Base-by-base conservation (phyloP, 2,888 invertebrate genomes). In the Sisyra terminalis region DNA sequence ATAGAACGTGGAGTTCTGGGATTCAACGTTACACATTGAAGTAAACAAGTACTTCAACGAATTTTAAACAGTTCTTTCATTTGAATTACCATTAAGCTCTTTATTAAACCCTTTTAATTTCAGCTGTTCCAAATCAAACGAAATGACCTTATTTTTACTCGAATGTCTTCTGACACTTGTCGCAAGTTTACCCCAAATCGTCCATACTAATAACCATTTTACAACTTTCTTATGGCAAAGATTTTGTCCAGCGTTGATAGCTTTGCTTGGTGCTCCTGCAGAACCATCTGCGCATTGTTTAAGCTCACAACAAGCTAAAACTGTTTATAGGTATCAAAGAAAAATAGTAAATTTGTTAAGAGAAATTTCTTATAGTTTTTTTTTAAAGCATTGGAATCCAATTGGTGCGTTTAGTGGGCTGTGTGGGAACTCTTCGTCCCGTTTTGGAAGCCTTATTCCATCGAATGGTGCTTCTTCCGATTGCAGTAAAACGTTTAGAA, bases 361-460 rank as follows among this genome's bases (percentile, higher is more conserved):
- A n/a, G n/a, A n/a, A n/a, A n/a, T n/a, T n/a, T n/a, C 11, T 11
- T 29, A 29, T 9, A 43, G 10, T 13, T 29, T 9, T 17, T 60
- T 59, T 11, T 55, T n/a, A n/a, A n/a, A 88, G 88, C 57, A 92
- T 94, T 53, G 87, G 88, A 7, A 85, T 86, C 43, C 87, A 92
- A 56, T 65, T 94, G 43, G 81, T 93, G 1, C 73, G 90, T 10
- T 65, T 93, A 31, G 88, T 93, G 1, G 94, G 93, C 0, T 79
- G 84, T 30, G 83, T 88, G 16, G 78, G 85, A 1, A 79, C 80
- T n/a, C 63, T 94, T 38, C 71, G 93, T 10, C 90, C 93, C 7
- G 92, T 93, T 34, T 63, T 94, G 36, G 93, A 93, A 58, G 90
- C 93, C 0, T 68, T 94, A 2, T 93, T 93, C 57, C 93, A 94